Base-by-base conservation (phyloP, 2,113 vertebrate species). In the Campylomormyrus numenius region DNA sequence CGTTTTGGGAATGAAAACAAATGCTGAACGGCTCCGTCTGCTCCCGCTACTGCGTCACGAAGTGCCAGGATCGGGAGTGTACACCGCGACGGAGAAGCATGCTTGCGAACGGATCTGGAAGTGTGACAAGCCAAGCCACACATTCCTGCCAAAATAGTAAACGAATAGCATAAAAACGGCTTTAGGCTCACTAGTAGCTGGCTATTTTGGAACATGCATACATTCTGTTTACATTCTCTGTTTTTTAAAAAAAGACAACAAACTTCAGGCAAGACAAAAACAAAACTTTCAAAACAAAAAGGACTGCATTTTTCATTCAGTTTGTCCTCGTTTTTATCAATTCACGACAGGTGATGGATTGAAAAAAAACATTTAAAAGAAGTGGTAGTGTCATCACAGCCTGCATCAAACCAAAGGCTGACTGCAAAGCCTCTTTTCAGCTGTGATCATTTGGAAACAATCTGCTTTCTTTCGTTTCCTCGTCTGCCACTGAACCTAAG, bases 241-340 rank as follows among this genome's bases (percentile, higher is more conserved):
- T 91, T 62, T 58, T 62, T 89, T 91, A 91, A 92, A 46, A 48
- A 48, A n/a, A 85, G 19, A 88, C 35, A 58, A 62, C 92, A 92
- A 91, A 93, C 91, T 85, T 90, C 85, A 93, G 93, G 92, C 93
- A 90, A 93, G 92, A 94, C 91, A 94, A 94, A 94, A 93, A 93
- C n/a, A 92, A 94, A 92, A 93, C 86, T 91, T 89, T 91, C 92
- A 93, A 90, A 93, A 92, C 90, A 89, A 92, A 91, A 91, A 93
- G 92, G 19, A 92, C 58, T 45, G 74, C 19, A 50, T 90, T 89
- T 94, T 88, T 92, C 62, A 27, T 95, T 93, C 58, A 0, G 49
- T 90, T 88, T 87, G 90, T 93, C 90, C 88, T 90, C 90, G 91
- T 91, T 85, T 92, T 87, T 91, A 92, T 89, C 93, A 93, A 94